These are phyloP conservation scores for Lottia scabra DNA, from an alignment of 2,888 invertebrate species.

Conservation along the genomic window DNA sequence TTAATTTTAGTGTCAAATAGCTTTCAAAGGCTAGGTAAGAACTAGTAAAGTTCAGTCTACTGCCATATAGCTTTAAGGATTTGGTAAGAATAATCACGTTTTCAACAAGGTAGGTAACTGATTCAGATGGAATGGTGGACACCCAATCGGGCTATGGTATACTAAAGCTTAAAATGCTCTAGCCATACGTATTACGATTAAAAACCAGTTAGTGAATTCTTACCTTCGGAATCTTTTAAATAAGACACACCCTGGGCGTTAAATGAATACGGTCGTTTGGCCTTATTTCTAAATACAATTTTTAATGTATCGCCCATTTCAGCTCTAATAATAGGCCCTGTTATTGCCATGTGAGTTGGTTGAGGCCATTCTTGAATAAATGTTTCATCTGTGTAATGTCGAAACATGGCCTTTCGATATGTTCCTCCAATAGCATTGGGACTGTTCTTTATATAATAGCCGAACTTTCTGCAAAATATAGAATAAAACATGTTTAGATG, in stretches of 20 bases:
- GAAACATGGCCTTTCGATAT: slow-evolving; percentile 31
- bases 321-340: slow-evolving; percentile 31
- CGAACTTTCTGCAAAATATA: slow-evolving; percentile 19
- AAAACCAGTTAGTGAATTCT: background rate
- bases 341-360: slow-evolving; percentile 27
- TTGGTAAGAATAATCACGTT: no score
- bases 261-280: slow-evolving; percentile 16
- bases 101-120: no score
- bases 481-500: no score
- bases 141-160: no score
- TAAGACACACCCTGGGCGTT: slow-evolving; percentile 30
- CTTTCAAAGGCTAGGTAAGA: no score
- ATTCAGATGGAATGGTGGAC: no score
- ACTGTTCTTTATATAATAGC: slow-evolving; percentile 21
- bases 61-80: no score
- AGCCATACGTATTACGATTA: no score
- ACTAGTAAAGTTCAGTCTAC: no score
- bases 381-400: slow-evolving; percentile 27
- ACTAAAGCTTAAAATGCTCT: no score
- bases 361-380: slow-evolving; percentile 19
- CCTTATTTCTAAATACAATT: slow-evolving; percentile 27
- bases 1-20: no score
- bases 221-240: slow-evolving; percentile 30
- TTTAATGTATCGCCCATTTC: slow-evolving; percentile 25
- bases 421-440: slow-evolving; percentile 18